phyloP scores from a whole-genome alignment of 1,140 invertebrate species.

The Nephotettix cincticeps region DNA sequence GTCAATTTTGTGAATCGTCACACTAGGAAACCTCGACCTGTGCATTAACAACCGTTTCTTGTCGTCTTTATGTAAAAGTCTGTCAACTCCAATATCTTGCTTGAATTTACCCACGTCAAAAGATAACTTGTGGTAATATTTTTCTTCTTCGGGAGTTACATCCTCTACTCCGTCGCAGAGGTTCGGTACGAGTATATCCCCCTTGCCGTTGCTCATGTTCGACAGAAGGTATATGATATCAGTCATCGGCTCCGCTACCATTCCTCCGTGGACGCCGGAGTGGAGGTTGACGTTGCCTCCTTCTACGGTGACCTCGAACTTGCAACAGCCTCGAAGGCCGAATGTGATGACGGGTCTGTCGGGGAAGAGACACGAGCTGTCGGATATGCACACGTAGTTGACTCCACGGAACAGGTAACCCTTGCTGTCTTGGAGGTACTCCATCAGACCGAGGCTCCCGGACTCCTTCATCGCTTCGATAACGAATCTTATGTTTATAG shows the following conservation, averaged over 20 bases:
- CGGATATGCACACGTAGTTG: not conserved
- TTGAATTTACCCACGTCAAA: constrained; percentile 56
- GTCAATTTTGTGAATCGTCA: constrained; percentile 63
- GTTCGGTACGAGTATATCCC: constrained; percentile 52
- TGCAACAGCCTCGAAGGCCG: constrained; percentile 61
- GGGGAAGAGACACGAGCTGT: not conserved
- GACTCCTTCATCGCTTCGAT: constrained; percentile 3
- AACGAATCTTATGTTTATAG: constrained; percentile 1
- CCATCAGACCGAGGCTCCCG: not conserved
- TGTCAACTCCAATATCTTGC: not conserved
- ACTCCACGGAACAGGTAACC: not conserved
- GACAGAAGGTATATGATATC: constrained; percentile 53
- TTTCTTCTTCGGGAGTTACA: constrained; percentile 55
- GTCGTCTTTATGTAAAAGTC: constrained; percentile 44
- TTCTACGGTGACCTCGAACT: constrained; percentile 59
- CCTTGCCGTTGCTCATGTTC: constrained; percentile 48
- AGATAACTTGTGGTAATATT: constrained; percentile 57
- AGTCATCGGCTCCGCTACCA: constrained; percentile 54
- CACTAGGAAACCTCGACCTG: constrained; percentile 57
- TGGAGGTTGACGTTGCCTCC: constrained; percentile 61
- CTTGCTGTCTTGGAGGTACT: not conserved
- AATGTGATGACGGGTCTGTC: constrained; percentile 65
- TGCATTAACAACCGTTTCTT: constrained; percentile 50
- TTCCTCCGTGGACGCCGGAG: constrained; percentile 63
- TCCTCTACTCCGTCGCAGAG: constrained; percentile 50